Conservation (phyloP, 2,888 invertebrate species). For the Dorcus parallelipipedus region DNA sequence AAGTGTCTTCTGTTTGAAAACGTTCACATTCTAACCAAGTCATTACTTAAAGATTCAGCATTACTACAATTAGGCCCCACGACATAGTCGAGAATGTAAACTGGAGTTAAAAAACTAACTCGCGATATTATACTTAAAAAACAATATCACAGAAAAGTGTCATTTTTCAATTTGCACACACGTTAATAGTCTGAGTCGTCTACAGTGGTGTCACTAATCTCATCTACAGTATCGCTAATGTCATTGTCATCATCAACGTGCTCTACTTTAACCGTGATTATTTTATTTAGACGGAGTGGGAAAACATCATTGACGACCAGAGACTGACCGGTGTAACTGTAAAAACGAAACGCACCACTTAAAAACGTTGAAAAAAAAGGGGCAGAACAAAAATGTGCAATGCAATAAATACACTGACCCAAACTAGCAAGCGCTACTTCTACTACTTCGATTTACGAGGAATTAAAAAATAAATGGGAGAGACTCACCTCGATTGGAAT, state of each 20-base stretch:
- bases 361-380: conserved; percentile 10
- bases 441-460: not conserved
- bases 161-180: too few species aligned
- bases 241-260: conserved; percentile 28
- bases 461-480: not conserved
- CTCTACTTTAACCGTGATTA: conserved; percentile 19
- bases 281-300: conserved; percentile 59
- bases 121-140: too few species aligned
- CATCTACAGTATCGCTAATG: conserved; percentile 18
- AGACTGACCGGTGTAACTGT: conserved; percentile 90
- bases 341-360: conserved; percentile 45
- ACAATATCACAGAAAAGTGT: too few species aligned
- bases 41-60: too few species aligned
- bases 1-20: too few species aligned
- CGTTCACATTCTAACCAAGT: too few species aligned
- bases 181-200: too few species aligned
- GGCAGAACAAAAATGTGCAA: not conserved
- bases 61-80: too few species aligned
- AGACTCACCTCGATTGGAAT: conserved; percentile 96
- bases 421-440: not conserved
- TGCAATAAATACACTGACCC: not conserved
- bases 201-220: conserved; percentile 10
- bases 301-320: conserved; percentile 90
- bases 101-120: too few species aligned
- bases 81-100: too few species aligned